Conservation (phyloP, 2,888 invertebrate species). For the Chaetoderma sp. region DNA sequence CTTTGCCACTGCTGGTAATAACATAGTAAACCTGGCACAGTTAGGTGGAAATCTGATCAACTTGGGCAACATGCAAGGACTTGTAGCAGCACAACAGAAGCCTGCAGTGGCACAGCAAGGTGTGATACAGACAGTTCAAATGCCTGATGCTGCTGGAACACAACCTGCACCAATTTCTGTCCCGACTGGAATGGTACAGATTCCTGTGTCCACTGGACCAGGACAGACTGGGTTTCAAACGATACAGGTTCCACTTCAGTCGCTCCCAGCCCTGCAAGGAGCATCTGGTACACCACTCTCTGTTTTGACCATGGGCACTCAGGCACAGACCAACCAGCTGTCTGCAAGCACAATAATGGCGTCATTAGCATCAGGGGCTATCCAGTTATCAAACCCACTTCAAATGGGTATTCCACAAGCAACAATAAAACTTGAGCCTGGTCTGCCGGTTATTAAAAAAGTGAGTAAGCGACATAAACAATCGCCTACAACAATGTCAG, state of each 20-base stretch:
- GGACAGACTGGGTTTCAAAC: conserved; percentile 97
- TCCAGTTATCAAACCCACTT: no score
- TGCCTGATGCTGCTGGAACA: conserved; percentile 72
- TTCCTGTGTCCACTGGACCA: conserved; percentile 85
- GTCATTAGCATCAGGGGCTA: no score
- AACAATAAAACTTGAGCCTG: no score
- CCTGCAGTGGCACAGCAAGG: conserved; percentile 42
- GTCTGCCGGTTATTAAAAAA: conserved; percentile 5
- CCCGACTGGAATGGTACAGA: conserved; percentile 87
- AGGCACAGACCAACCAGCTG: no score
- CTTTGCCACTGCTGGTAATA: conserved; percentile 22
- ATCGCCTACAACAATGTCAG: no score
- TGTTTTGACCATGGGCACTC: no score
- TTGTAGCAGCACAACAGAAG: conserved; percentile 6
- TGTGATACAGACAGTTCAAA: conserved; percentile 75
- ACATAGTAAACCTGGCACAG: conserved; percentile 51
- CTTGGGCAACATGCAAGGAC: conserved; percentile 40
- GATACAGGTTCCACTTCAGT: conserved; percentile 91
- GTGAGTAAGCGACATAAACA: no score
- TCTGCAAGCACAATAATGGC: no score
- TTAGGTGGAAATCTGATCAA: conserved; percentile 56
- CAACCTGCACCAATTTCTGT: conserved; percentile 60
- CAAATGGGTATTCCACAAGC: no score
- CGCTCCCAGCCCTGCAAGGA: conserved; percentile 71
- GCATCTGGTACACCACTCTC: conserved; percentile 1